phyloP scores from a whole-genome alignment of 1,140 invertebrate species.

The Agrilus planipennis region DNA sequence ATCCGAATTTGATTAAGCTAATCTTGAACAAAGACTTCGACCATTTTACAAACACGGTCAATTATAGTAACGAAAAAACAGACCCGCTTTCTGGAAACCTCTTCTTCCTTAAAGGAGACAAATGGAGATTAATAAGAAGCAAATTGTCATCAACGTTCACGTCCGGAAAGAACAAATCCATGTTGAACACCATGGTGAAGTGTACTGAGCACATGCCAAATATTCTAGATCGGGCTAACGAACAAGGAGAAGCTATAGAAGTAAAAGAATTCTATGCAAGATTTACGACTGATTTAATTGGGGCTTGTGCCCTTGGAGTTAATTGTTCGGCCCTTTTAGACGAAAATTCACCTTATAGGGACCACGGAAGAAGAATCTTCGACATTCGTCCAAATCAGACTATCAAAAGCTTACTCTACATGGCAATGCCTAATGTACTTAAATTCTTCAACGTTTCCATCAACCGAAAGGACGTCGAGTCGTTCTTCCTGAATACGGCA shows the following conservation, averaged over 20 bases:
- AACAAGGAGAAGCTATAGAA: conserved; percentile 30
- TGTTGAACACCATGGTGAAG: conserved; percentile 36
- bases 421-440: too few relatives aligned
- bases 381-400: too few relatives aligned
- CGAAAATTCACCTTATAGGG: conserved; percentile 40
- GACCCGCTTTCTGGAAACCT: conserved; percentile 42
- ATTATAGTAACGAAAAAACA: conserved; percentile 37
- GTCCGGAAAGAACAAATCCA: conserved; percentile 37
- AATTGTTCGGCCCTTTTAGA: conserved; percentile 43
- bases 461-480: too few relatives aligned
- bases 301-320: conserved; percentile 48
- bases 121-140: conserved; percentile 36
- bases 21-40: conserved; percentile 48
- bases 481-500: too few relatives aligned
- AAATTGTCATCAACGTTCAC: conserved; percentile 39
- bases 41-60: conserved; percentile 42
- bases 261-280: conserved; percentile 45
- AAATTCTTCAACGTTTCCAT: too few relatives aligned
- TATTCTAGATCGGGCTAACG: conserved; percentile 27
- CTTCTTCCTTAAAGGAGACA: conserved; percentile 35
- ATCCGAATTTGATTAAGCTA: conserved; percentile 40
- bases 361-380: conserved; percentile 21
- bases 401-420: too few relatives aligned
- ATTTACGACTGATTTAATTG: conserved; percentile 52
- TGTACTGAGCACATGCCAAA: conserved; percentile 23